These are phyloP conservation scores for Bombus haemorrhoidalis DNA, from an alignment of 1,140 invertebrate species.

Conservation along the genomic window DNA sequence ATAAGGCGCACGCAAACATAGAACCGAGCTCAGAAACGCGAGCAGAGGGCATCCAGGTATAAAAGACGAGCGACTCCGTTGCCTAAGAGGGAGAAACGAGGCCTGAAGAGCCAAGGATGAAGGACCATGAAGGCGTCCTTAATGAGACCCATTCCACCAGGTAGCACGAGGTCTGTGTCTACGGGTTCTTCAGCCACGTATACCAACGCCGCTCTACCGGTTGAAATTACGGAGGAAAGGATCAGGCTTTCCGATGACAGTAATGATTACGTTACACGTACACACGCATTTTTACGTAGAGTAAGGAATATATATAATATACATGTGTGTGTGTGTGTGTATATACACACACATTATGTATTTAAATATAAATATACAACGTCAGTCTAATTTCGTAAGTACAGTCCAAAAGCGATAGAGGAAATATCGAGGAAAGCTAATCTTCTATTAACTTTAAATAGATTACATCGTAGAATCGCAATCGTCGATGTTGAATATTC, in stretches of 20 bases:
- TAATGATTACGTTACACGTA: conserved; percentile 66
- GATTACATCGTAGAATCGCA: too few relatives aligned
- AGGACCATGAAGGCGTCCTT: conserved; percentile 73
- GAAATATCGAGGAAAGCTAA: background rate
- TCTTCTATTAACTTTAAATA: background rate
- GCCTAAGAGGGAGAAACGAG: conserved; percentile 35
- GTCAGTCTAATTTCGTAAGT: conserved; percentile 62
- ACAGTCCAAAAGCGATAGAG: conserved; percentile 8
- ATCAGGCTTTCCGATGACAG: conserved; percentile 68
- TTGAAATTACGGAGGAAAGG: conserved; percentile 69
- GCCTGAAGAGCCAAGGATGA: conserved; percentile 69
- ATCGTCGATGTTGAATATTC: too few relatives aligned
- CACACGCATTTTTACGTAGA: background rate
- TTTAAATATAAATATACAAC: background rate
- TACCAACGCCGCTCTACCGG: conserved; percentile 45
- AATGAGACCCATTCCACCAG: conserved; percentile 75
- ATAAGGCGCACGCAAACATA: conserved; percentile 57
- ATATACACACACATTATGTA: too few relatives aligned
- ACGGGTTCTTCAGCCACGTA: conserved; percentile 50
- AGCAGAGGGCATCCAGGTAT: conserved; percentile 66
- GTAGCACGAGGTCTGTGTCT: conserved; percentile 65
- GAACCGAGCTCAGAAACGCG: conserved; percentile 56
- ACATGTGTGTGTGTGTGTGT: too few relatives aligned
- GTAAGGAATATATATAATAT: too few relatives aligned
- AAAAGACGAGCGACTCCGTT: conserved; percentile 65